phyloP scores from a whole-genome alignment of 1,140 invertebrate species.

The Myzus persicae region DNA sequence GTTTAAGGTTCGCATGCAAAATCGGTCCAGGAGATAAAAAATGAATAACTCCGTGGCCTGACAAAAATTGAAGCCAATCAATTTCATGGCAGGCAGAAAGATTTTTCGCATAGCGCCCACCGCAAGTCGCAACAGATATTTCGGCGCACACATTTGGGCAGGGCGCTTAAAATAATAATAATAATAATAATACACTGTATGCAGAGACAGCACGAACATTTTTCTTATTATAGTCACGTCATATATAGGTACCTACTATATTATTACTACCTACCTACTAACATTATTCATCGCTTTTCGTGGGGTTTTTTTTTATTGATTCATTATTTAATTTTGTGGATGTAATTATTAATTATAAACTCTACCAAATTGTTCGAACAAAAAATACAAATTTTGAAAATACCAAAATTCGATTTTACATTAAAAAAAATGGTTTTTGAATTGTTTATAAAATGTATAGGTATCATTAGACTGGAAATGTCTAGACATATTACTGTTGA shows the following conservation, averaged over 20 bases:
- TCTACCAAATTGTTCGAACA: neutral
- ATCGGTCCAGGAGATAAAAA: neutral
- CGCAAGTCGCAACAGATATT: neutral
- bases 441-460: no score
- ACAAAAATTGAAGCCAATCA: conserved; percentile 26
- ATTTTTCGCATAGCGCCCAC: neutral
- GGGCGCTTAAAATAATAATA: neutral
- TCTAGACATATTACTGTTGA: no score
- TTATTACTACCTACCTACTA: neutral
- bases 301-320: neutral
- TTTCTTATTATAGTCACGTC: no score
- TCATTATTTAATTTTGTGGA: neutral
- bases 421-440: no score
- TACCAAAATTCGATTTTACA: no score
- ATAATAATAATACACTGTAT: neutral
- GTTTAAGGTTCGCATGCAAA: neutral
- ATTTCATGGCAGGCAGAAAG: neutral
- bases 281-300: no score
- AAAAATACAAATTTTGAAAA: neutral
- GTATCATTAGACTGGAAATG: no score
- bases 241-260: no score
- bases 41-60: neutral
- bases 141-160: neutral
- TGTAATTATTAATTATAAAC: neutral
- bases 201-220: neutral